Percentiles rank a stretch among this genome's conserved stretches.
These are phyloP conservation scores for Chaenodraco wilsoni DNA, from an alignment of 2,797 vertebrate species.

Conservation along the genomic window DNA sequence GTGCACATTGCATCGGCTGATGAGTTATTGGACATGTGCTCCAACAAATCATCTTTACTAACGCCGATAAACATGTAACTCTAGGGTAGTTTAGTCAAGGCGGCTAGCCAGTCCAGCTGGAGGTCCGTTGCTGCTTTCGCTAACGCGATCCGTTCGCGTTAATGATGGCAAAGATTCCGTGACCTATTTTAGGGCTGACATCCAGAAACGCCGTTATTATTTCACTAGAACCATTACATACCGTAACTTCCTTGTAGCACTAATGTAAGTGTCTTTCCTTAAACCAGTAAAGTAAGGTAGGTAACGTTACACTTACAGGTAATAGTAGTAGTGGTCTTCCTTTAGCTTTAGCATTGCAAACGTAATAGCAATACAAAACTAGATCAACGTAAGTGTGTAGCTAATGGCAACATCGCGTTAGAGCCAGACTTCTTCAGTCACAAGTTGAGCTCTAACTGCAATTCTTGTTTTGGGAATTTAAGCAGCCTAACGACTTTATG, in stretches of 20 bases:
- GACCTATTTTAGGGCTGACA: neutral
- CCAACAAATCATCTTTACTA: neutral
- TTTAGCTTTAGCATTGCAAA: conserved; percentile 28
- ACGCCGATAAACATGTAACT: neutral
- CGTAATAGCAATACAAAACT: neutral
- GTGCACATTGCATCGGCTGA: neutral
- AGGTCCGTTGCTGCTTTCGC: conserved; percentile 35
- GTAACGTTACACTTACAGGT: neutral
- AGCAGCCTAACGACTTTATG: neutral
- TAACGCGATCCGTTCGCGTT: conserved; percentile 6
- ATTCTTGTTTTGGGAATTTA: neutral
- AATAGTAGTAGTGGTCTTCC: neutral
- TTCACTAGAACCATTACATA: neutral
- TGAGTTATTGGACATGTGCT: rapidly evolving
- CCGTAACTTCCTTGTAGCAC: too few relatives aligned
- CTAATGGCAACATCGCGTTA: neutral
- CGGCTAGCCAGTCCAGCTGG: conserved; percentile 32
- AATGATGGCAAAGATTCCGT: neutral
- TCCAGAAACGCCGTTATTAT: rapidly evolving
- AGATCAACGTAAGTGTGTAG: conserved; percentile 10
- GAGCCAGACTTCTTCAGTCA: neutral
- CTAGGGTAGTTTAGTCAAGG: neutral
- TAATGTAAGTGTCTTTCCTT: neutral
- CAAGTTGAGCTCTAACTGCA: neutral
- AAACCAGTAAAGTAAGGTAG: neutral